phyloP scores from a whole-genome alignment of 2,888 invertebrate species.

The Pecten maximus region DNA sequence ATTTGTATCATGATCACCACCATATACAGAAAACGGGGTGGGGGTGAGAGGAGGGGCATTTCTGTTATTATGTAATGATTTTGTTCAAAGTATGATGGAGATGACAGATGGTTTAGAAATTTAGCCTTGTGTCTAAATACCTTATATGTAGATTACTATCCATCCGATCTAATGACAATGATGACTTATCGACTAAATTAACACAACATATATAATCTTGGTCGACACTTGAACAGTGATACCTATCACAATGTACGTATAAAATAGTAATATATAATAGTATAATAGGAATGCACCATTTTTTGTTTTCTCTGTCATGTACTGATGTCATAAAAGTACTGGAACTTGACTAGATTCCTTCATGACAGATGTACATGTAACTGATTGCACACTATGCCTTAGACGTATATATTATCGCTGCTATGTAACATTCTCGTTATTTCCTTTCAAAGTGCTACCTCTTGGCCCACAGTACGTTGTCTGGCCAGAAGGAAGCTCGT shows the following conservation, averaged over 20 bases:
- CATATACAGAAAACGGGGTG: too few species aligned
- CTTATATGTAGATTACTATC: too few species aligned
- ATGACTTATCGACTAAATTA: background rate
- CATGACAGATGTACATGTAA: background rate
- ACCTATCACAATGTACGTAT: background rate
- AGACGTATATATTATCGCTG: too few species aligned
- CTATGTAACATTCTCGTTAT: background rate
- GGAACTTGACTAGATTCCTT: background rate
- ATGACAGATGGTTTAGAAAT: too few species aligned
- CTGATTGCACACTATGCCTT: background rate
- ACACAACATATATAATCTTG: background rate
- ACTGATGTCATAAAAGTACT: background rate
- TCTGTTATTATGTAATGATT: too few species aligned
- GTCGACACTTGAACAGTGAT: too few species aligned
- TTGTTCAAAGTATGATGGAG: too few species aligned
- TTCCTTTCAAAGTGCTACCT: background rate
- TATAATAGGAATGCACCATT: background rate
- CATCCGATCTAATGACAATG: too few species aligned
- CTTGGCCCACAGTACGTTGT: slow-evolving; percentile 74
- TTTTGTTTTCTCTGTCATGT: background rate
- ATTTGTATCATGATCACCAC: too few species aligned
- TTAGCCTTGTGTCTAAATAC: too few species aligned
- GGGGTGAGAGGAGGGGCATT: too few species aligned
- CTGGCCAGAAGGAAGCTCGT: slow-evolving; percentile 67
- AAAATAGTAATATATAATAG: background rate